These are phyloP conservation scores for Hycleus cichorii DNA, from an alignment of 1,140 invertebrate species.

Conservation along the genomic window DNA sequence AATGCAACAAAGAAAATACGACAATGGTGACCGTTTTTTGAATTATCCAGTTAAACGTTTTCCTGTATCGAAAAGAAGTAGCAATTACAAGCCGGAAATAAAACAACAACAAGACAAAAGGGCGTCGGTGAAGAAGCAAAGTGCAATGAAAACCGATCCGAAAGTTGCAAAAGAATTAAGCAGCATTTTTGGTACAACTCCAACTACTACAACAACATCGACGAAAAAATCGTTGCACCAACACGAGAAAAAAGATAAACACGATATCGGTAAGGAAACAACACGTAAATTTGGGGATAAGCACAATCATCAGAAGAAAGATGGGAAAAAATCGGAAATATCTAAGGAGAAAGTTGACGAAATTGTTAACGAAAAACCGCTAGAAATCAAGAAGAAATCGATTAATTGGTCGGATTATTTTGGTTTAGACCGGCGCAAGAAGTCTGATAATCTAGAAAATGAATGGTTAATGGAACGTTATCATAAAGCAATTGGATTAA, in stretches of 20 bases:
- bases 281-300: neutral
- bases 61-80: constrained; percentile 55
- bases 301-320: constrained; percentile 13
- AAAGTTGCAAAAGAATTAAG: constrained; percentile 49
- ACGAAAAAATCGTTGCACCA: constrained; percentile 13
- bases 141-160: constrained; percentile 33
- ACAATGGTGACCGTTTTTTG: constrained; percentile 6
- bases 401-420: constrained; percentile 81
- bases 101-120: constrained; percentile 34
- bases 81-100: constrained; percentile 35
- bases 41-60: constrained; percentile 46
- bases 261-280: constrained; percentile 18
- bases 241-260: constrained; percentile 2
- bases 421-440: constrained; percentile 69
- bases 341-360: constrained; percentile 8
- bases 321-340: constrained; percentile 5
- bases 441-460: constrained; percentile 48
- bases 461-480: constrained; percentile 47
- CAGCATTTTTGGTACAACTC: constrained; percentile 44
- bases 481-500: constrained; percentile 35
- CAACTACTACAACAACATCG: constrained; percentile 18
- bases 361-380: constrained; percentile 36
- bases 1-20: constrained; percentile 15
- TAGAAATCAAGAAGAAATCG: constrained; percentile 64
- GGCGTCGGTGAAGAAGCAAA: constrained; percentile 24